Evolutionary conservation across 2,888 invertebrate species (phyloP).

Genomic region (Eumerus sabulonum): DNA sequence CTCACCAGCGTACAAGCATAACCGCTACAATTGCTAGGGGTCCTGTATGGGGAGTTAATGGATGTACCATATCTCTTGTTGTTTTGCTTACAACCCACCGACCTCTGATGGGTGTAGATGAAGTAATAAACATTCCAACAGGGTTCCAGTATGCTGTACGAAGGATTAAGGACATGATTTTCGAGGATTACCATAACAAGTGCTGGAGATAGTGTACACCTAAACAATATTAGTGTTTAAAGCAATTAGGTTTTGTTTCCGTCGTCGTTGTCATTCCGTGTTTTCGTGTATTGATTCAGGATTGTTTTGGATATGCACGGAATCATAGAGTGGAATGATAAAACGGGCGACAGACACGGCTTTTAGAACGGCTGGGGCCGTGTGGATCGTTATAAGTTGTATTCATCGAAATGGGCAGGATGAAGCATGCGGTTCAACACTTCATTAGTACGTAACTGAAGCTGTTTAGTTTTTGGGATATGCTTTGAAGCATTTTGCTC

Average conservation of each 20-base stretch:
- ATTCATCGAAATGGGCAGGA: conserved; percentile 40
- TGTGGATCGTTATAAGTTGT: conserved; percentile 42
- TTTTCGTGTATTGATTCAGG: conserved; percentile 60
- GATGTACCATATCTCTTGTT: neutral
- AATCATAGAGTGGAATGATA: conserved; percentile 9
- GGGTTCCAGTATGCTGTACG: conserved; percentile 55
- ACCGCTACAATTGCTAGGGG: conserved; percentile 25
- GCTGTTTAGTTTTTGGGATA: conserved; percentile 2
- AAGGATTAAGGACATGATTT: conserved; percentile 67
- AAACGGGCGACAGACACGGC: conserved; percentile 33
- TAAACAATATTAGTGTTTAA: conserved; percentile 67
- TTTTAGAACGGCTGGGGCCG: conserved; percentile 30
- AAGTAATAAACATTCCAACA: conserved; percentile 59
- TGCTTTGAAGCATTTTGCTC: no score
- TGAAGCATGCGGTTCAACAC: conserved; percentile 8
- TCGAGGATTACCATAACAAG: conserved; percentile 67
- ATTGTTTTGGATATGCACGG: conserved; percentile 37
- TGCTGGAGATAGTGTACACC: conserved; percentile 53
- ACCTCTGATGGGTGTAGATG: conserved; percentile 6
- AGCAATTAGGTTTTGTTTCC: conserved; percentile 65
- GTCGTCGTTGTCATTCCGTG: conserved; percentile 44
- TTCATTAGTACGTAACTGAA: conserved; percentile 28
- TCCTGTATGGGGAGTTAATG: conserved; percentile 16
- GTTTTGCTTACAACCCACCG: neutral
- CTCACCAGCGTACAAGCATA: conserved; percentile 30